Conservation (phyloP, 2,888 invertebrate genomes). For the Chrysodeixis includens region DNA sequence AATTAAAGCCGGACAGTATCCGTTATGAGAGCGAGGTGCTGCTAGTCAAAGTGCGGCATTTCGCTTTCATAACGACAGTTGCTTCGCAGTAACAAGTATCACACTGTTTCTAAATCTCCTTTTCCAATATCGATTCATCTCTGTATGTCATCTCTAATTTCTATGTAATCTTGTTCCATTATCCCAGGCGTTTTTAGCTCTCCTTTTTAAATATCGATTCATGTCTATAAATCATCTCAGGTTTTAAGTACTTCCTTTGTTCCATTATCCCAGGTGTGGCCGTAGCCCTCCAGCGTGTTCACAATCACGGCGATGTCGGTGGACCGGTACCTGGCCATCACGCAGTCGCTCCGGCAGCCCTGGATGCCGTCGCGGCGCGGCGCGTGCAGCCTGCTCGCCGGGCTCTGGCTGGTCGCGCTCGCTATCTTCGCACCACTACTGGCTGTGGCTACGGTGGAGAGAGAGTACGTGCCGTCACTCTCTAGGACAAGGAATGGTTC, state of each 20-base stretch:
- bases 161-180: too few relatives aligned
- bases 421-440: constrained; percentile 92
- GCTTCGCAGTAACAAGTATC: too few relatives aligned
- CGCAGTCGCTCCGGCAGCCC: constrained; percentile 92
- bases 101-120: too few relatives aligned
- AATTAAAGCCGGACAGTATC: too few relatives aligned
- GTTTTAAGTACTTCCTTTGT: not conserved
- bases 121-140: too few relatives aligned
- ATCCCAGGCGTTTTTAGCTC: too few relatives aligned
- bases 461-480: constrained; percentile 77
- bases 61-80: too few relatives aligned
- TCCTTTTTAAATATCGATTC: too few relatives aligned
- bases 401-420: constrained; percentile 91
- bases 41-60: too few relatives aligned
- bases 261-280: constrained; percentile 90
- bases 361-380: constrained; percentile 92
- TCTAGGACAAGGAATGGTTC: constrained; percentile 76
- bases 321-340: constrained; percentile 93
- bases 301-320: constrained; percentile 94
- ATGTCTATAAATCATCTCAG: too few relatives aligned
- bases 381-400: constrained; percentile 90
- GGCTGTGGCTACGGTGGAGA: constrained; percentile 83
- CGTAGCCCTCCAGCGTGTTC: constrained; percentile 94
- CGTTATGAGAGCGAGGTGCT: too few relatives aligned
- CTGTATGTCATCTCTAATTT: too few relatives aligned